phyloP scores from a whole-genome alignment of 2,888 invertebrate genomes.

The Unio delphinus region DNA sequence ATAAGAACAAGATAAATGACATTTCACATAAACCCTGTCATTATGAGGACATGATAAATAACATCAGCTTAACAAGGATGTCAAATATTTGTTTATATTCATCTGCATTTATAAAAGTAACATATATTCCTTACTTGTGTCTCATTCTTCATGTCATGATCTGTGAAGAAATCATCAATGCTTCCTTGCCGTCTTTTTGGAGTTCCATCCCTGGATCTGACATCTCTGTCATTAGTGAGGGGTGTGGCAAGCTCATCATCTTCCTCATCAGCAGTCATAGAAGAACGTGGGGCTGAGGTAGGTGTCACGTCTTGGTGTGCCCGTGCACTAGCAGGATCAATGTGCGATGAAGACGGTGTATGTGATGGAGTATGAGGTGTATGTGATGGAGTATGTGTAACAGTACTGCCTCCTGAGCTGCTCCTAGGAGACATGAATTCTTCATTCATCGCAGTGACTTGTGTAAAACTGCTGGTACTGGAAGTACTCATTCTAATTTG shows the following conservation, averaged over 20 bases:
- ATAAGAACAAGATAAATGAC: too few species aligned
- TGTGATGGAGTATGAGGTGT: conserved; percentile 17
- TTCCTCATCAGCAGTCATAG: conserved; percentile 51
- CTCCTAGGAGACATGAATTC: conserved; percentile 53
- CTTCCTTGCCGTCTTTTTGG: conserved; percentile 30
- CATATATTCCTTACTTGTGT: too few species aligned
- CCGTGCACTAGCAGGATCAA: conserved; percentile 3
- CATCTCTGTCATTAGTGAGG: conserved; percentile 24
- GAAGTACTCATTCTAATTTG: conserved; percentile 46
- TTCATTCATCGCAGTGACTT: conserved; percentile 40
- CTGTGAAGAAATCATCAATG: background rate
- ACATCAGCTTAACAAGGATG: too few species aligned
- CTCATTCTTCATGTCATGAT: background rate
- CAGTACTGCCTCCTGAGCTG: conserved; percentile 43
- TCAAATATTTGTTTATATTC: too few species aligned
- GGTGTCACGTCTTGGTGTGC: conserved; percentile 46
- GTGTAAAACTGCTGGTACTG: conserved; percentile 65
- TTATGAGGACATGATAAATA: too few species aligned
- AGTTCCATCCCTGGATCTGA: conserved; percentile 28
- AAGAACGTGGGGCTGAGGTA: conserved; percentile 60
- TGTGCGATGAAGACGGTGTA: conserved; percentile 7
- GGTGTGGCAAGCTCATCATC: conserved; percentile 47
- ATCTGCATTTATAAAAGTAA: too few species aligned
- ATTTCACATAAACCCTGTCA: too few species aligned
- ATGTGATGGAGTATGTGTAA: conserved; percentile 47